These are phyloP conservation scores for Cheilosia scutellata DNA, from an alignment of 2,888 invertebrate species.

Conservation along the genomic window DNA sequence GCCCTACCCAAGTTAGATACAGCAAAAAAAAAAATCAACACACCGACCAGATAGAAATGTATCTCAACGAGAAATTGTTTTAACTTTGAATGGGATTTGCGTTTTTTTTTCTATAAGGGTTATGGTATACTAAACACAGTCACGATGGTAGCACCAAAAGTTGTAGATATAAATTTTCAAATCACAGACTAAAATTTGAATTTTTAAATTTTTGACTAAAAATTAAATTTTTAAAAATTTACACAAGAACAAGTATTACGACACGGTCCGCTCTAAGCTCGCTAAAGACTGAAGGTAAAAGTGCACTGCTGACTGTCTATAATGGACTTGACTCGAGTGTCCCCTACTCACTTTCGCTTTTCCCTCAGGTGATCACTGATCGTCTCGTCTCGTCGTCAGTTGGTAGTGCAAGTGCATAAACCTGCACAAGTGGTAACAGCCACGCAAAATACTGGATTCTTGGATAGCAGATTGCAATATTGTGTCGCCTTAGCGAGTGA, in stretches of 20 bases:
- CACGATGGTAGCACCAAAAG: slow-evolving; percentile 34
- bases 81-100: slow-evolving; percentile 37
- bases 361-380: slow-evolving; percentile 51
- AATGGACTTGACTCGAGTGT: slow-evolving; percentile 38
- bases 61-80: slow-evolving; percentile 57
- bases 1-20: slow-evolving; percentile 53
- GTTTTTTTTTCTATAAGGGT: not conserved
- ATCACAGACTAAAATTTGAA: too few relatives aligned
- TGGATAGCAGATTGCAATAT: slow-evolving; percentile 30
- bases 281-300: slow-evolving; percentile 68
- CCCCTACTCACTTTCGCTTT: slow-evolving; percentile 74
- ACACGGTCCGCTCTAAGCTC: slow-evolving; percentile 54
- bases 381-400: not conserved
- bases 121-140: not conserved
- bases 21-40: slow-evolving; percentile 33
- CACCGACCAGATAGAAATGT: slow-evolving; percentile 57
- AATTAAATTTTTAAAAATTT: not conserved
- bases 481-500: slow-evolving; percentile 9
- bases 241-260: slow-evolving; percentile 22
- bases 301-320: slow-evolving; percentile 55
- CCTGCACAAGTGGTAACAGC: slow-evolving; percentile 42
- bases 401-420: slow-evolving; percentile 46
- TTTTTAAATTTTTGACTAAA: too few relatives aligned
- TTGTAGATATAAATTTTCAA: not conserved
- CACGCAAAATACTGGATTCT: slow-evolving; percentile 66